A percentile compares a stretch with the other conserved stretches of the same genome.
Evolutionary conservation across 2,797 vertebrate genomes (phyloP).

Genomic region (Ibycter americanus): DNA sequence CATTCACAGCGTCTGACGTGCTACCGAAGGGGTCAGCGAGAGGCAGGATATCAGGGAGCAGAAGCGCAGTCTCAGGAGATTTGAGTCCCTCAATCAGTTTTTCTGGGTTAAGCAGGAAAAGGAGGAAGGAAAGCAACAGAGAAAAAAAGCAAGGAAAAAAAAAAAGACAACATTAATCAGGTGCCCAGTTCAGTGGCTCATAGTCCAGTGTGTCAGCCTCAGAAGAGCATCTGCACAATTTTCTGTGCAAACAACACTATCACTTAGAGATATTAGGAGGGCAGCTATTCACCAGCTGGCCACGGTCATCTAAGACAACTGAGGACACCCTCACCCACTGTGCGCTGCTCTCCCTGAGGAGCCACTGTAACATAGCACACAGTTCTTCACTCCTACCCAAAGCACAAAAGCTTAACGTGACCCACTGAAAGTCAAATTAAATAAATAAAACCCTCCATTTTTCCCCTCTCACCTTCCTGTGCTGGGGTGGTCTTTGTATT

Average conservation of each 20-base stretch:
- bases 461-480: not conserved
- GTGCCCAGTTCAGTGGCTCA: not conserved
- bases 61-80: slow-evolving; percentile 88
- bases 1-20: slow-evolving; percentile 82
- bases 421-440: not conserved
- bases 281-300: not conserved
- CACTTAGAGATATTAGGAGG: not conserved
- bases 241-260: not conserved
- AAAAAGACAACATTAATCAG: not conserved
- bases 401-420: not conserved
- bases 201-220: not conserved
- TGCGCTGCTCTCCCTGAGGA: not conserved
- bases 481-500: too few species aligned
- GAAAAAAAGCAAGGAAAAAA: slow-evolving; percentile 14
- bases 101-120: slow-evolving; percentile 78
- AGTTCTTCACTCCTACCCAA: not conserved
- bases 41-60: slow-evolving; percentile 89
- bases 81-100: slow-evolving; percentile 92
- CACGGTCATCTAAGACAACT: accelerated
- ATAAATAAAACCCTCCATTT: not conserved
- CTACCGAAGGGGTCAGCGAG: slow-evolving; percentile 87
- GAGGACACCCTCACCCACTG: not conserved
- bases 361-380: accelerated
- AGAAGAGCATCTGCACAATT: not conserved
- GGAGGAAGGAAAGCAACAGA: slow-evolving; percentile 35